Evolutionary conservation across 2,888 invertebrate genomes (phyloP).

Genomic region (Drosophila leonis): DNA sequence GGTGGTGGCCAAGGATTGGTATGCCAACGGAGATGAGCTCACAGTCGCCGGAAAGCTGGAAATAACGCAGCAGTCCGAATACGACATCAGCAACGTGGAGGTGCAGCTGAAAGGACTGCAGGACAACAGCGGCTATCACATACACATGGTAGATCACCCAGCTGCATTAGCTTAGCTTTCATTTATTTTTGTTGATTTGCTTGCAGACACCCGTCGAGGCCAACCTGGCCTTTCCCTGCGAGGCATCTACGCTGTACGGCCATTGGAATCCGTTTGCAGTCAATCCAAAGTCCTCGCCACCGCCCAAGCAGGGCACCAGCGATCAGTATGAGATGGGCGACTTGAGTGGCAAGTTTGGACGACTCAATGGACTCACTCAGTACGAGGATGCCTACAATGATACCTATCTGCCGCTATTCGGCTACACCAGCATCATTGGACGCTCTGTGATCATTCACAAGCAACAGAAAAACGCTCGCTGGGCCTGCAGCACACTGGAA

Average conservation of each 20-base stretch:
- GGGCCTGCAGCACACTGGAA: conserved; percentile 94
- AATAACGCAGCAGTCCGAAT: conserved; percentile 94
- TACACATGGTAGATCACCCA: conserved; percentile 90
- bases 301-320: conserved; percentile 89
- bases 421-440: conserved; percentile 92
- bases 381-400: conserved; percentile 90
- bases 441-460: conserved; percentile 94
- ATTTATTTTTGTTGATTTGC: rapidly evolving
- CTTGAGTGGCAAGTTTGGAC: conserved; percentile 94
- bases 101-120: conserved; percentile 90
- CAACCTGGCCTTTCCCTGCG: conserved; percentile 94
- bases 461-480: conserved; percentile 88
- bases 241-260: conserved; percentile 92
- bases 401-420: conserved; percentile 92
- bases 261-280: conserved; percentile 94
- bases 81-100: conserved; percentile 92
- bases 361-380: conserved; percentile 88
- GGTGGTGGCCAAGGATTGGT: conserved; percentile 95
- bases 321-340: conserved; percentile 96
- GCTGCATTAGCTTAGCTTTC: rapidly evolving
- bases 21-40: conserved; percentile 90
- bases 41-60: conserved; percentile 91
- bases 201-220: conserved; percentile 92
- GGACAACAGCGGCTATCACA: conserved; percentile 90
- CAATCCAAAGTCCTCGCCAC: conserved; percentile 88